Conservation (phyloP, 2,888 invertebrate genomes). For the Helicoverpa assulta region DNA sequence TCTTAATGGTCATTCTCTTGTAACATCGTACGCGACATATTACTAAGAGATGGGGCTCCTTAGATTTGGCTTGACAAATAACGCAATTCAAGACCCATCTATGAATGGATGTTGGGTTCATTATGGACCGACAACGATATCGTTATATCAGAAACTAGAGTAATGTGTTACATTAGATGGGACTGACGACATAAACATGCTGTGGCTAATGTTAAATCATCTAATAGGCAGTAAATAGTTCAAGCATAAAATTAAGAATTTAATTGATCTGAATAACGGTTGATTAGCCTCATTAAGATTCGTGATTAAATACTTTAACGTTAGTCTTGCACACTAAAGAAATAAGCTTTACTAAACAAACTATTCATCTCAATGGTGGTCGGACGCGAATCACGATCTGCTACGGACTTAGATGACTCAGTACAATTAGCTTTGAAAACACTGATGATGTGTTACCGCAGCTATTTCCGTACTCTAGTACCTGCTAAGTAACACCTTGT, state of each 20-base stretch:
- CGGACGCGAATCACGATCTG: conserved; percentile 21
- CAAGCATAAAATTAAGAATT: conserved; percentile 14
- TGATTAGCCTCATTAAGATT: conserved; percentile 27
- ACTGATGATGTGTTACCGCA: conserved; percentile 35
- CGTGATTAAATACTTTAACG: conserved; percentile 24
- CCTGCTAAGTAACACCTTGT: conserved; percentile 17
- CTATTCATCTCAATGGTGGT: conserved; percentile 15
- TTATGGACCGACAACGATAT: not conserved
- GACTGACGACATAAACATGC: not conserved
- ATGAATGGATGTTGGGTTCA: not conserved
- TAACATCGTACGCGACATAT: conserved; percentile 30
- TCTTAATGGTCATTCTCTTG: conserved; percentile 32
- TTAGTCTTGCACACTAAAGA: conserved; percentile 9
- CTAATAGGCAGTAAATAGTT: conserved; percentile 17
- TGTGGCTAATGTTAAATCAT: conserved; percentile 5
- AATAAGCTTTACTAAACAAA: conserved; percentile 21
- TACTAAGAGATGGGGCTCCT: conserved; percentile 2
- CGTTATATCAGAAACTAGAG: not conserved
- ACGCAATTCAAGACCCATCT: not conserved
- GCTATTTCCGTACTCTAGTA: conserved; percentile 38
- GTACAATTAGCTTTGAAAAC: conserved; percentile 29
- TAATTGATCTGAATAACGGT: conserved; percentile 23
- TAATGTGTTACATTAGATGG: not conserved
- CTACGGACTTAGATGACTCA: conserved; percentile 42
- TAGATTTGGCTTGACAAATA: conserved; percentile 13